Conservation (phyloP, 2,888 invertebrate genomes). For the Ellobium chinense region DNA sequence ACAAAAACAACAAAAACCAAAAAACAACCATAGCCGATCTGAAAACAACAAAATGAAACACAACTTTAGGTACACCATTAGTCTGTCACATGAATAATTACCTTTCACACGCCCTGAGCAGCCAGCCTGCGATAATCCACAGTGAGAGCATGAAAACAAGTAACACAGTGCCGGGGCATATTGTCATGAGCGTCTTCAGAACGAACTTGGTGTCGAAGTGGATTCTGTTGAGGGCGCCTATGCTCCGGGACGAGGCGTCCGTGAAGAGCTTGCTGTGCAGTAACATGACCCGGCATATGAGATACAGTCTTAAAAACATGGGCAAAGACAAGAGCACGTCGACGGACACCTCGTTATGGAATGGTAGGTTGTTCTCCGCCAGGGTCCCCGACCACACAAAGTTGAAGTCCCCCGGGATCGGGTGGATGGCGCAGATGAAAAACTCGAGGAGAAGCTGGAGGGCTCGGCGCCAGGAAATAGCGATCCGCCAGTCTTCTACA, state of each 20-base stretch:
- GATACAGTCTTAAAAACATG: constrained; percentile 99
- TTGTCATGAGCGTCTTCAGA: constrained; percentile 99
- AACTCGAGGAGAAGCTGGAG: constrained; percentile 82
- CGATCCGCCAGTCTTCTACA: constrained; percentile 99
- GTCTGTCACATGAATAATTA: no score
- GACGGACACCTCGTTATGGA: constrained; percentile 70
- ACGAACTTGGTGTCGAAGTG: constrained; percentile 93
- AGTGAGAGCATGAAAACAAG: constrained; percentile 99
- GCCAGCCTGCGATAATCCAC: constrained; percentile 99
- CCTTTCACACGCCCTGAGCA: constrained; percentile 98
- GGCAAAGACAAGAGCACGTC: constrained; percentile 98
- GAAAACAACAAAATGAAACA: no score
- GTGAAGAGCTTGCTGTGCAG: constrained; percentile 99
- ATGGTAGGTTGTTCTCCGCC: constrained; percentile 58
- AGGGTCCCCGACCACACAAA: constrained; percentile 93
- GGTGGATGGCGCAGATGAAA: constrained; percentile 97
- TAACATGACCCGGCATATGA: constrained; percentile 99
- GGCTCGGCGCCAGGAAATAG: constrained; percentile 99
- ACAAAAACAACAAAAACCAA: no score
- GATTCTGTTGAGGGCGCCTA: constrained; percentile 79
- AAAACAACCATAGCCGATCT: no score
- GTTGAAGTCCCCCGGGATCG: constrained; percentile 96
- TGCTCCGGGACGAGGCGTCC: constrained; percentile 97
- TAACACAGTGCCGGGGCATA: constrained; percentile 98
- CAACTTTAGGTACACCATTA: no score